Evolutionary conservation across 2,113 vertebrate species (phyloP).

Genomic region (Leptosomus discolor): DNA sequence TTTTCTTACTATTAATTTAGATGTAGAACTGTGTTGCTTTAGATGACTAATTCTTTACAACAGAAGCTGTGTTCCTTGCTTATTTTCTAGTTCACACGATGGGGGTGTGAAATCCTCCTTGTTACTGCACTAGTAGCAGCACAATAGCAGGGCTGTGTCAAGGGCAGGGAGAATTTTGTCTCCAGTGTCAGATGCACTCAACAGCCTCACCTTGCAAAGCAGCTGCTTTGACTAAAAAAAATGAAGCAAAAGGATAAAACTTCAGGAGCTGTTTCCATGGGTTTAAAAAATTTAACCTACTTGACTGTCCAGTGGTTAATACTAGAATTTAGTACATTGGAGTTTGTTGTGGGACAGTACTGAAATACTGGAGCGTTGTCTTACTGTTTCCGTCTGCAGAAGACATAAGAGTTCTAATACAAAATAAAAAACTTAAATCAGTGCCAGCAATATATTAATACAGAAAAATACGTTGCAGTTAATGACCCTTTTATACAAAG

Average conservation of each 20-base stretch:
- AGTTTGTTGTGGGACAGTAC: background rate
- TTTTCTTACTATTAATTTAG: background rate
- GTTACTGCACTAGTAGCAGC: background rate
- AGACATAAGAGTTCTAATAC: background rate
- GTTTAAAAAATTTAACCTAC: background rate
- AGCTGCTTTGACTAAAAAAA: background rate
- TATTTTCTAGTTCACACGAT: fast-evolving
- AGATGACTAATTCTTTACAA: background rate
- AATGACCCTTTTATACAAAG: background rate
- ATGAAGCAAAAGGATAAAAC: background rate
- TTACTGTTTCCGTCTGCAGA: background rate
- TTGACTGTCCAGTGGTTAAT: background rate
- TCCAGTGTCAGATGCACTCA: background rate
- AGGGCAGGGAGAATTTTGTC: background rate
- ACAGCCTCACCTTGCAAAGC: background rate
- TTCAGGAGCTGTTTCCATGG: background rate
- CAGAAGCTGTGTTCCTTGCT: background rate
- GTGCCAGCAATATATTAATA: background rate
- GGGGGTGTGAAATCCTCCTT: background rate
- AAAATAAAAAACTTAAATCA: background rate
- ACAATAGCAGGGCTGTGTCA: background rate
- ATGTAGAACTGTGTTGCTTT: background rate
- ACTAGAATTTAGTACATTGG: background rate
- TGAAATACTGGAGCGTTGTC: background rate
- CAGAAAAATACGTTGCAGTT: background rate